Base-by-base conservation (phyloP, 2,113 vertebrate species). In the Pelecanus crispus region DNA sequence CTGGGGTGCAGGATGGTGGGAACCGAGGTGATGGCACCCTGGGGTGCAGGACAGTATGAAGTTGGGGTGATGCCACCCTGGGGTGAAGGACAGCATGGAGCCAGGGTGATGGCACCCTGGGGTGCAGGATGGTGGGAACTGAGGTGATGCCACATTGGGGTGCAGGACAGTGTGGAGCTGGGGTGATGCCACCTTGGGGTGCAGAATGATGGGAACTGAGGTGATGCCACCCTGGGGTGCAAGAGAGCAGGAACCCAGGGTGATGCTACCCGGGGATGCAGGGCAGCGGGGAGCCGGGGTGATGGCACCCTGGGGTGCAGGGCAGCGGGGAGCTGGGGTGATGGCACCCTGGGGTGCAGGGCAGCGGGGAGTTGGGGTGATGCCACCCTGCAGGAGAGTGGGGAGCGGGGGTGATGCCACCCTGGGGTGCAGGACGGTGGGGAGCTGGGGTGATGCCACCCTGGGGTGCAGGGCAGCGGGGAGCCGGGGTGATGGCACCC, bases 151-250 rank as follows among this genome's bases (percentile, higher is more conserved):
- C 83, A 56, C 49, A 6, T 2, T 21, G 59, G 40, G 25, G 22
- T 4, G 7, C 2, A 38, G 71, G 56, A 47, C 24, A 17, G 28
- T 7, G 11, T 22, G 52, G 28, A 53, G 14, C 15, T 11, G 8
- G 8, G 15, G 28, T 17, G 28, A 53, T 38, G 44, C 44, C 25
- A 38, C n/a, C 26, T 5, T 13, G 28, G 56, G 6, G 25, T 16
- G 8, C 5, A 3, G 34, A 18, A 28, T 8, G 3, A 12, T 5
- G 24, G 21, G 16, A 26, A 7, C 34, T 1, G 2, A 2, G 52
- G 52, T 22, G 19, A n/a, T 49, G 71, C 24, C 52, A 58, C 6
- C 8, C 20, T 18, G 45, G 45, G 45, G 45, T 19, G 45, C 7
- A 9, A 18, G 17, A 45, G 19, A 7, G 17, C 19, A 18, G 16